phyloP scores from a whole-genome alignment of 2,797 vertebrate genomes.

The Lates japonicus region DNA sequence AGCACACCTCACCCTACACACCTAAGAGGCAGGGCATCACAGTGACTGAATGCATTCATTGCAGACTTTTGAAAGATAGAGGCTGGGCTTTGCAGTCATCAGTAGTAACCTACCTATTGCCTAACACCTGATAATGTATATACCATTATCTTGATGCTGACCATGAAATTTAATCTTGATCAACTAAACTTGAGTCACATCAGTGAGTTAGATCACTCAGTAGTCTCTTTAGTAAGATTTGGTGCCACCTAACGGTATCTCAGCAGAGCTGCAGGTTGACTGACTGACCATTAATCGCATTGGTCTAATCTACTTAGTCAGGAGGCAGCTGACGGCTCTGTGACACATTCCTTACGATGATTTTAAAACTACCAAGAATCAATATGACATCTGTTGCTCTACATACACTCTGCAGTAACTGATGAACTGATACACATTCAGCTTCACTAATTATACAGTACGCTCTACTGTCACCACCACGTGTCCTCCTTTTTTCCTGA shows the following conservation, averaged over 20 bases:
- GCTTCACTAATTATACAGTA: neutral
- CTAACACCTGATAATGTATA: neutral
- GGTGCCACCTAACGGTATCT: slow-evolving; percentile 50
- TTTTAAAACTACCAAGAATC: slow-evolving; percentile 39
- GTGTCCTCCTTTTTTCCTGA: neutral
- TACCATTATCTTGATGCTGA: neutral
- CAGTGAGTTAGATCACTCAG: neutral
- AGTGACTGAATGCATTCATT: neutral
- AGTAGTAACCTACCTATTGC: neutral
- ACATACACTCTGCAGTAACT: slow-evolving; percentile 3
- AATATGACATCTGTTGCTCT: slow-evolving; percentile 22
- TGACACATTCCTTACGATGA: slow-evolving; percentile 56
- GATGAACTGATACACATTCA: neutral
- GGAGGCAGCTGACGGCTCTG: slow-evolving; percentile 54
- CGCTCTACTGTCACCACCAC: neutral
- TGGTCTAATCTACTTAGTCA: slow-evolving; percentile 64
- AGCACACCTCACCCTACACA: neutral
- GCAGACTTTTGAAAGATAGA: neutral
- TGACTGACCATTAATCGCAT: slow-evolving; percentile 39
- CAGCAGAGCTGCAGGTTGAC: slow-evolving; percentile 27
- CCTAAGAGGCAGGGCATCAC: neutral
- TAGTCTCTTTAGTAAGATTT: neutral
- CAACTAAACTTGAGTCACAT: neutral
- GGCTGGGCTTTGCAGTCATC: neutral
- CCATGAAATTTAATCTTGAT: neutral